Evolutionary conservation across 1,140 invertebrate genomes (phyloP), one percentile per base, ranked within the genome.

Genomic region (Hetaerina americana): DNA sequence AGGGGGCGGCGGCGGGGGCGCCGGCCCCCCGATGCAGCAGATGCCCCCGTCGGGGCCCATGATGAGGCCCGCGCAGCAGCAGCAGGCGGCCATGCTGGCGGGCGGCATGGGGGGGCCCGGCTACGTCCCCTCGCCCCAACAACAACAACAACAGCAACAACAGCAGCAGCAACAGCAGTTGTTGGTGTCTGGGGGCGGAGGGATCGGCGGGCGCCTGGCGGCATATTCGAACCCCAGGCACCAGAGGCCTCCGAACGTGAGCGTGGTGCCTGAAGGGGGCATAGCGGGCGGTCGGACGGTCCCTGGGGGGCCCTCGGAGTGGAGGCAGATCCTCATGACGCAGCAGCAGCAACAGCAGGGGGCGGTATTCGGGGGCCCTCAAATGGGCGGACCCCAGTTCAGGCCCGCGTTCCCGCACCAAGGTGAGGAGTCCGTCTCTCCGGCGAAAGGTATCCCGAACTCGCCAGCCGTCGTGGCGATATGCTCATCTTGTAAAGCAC

Each of bases 281-380:
- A 73, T 66, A 27, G 68, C 71, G 0, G 71, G 73, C 0, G 73
- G 66, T 69, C 77, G 78, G 6, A 25, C 27, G 25, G 67, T 26
- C 12, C 25, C 67, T 1, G 67, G 67, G 24, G 25, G 25, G 15
- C 67, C 67, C 2, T 22, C 49, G 49, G 90, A 90, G 76, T 90
- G 89, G 88, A 82, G 89, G 70, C 89, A 90, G 71, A 82, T 88
- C 74, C 80, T 91, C 75, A 85, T 91, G 83, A 88, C 89, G 81
- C 85, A 88, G 73, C 88, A 89, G 76, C 83, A 85, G 69, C 40
- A 57, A n/a, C 40, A 57, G 40, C 40, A 57, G 22, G 40, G 40
- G 40, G 40, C 40, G 2, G 40, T 57, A n/a, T 57, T 57, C 22
- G 40, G 40, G 3, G 40, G 40, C 22, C 40, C 40, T 2, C 40